Evolutionary conservation across 2,797 vertebrate genomes (phyloP).

Genomic region (Falco berigora): DNA sequence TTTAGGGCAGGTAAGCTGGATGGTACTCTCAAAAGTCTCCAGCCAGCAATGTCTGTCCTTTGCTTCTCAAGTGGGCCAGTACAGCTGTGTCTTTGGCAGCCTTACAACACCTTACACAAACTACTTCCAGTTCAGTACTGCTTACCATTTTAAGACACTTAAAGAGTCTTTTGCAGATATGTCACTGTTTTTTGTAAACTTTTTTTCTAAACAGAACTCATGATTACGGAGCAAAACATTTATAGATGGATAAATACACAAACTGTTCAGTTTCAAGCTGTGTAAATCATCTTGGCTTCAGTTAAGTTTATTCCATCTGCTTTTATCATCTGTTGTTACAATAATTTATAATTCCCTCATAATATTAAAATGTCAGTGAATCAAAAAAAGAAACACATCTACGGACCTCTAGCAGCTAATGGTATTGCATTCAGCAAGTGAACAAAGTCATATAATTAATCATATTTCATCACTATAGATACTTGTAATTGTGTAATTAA

Average conservation of each 20-base stretch:
- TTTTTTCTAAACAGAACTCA: constrained; percentile 1
- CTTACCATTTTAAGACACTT: background rate
- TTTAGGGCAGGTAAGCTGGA: background rate
- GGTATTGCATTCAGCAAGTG: constrained; percentile 34
- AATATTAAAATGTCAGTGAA: constrained; percentile 67
- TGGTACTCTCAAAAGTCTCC: background rate
- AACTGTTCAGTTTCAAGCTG: constrained; percentile 58
- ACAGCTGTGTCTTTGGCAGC: background rate
- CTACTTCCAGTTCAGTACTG: background rate
- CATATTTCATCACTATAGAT: constrained; percentile 66
- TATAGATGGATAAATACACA: constrained; percentile 43
- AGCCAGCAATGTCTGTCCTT: background rate
- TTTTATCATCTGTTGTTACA: constrained; percentile 70
- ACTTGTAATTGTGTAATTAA: constrained; percentile 71
- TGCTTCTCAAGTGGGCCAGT: background rate
- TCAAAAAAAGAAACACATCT: constrained; percentile 54
- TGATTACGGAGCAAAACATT: constrained; percentile 40
- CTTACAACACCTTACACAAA: background rate
- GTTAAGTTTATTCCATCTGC: constrained; percentile 72
- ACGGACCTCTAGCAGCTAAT: constrained; percentile 52
- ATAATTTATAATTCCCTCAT: constrained; percentile 64
- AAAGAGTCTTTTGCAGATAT: background rate
- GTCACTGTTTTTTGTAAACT: background rate
- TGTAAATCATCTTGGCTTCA: constrained; percentile 64
- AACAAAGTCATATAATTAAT: constrained; percentile 67